Base-by-base conservation (phyloP, 2,113 vertebrate genomes). In the Ploceus nigricollis region DNA sequence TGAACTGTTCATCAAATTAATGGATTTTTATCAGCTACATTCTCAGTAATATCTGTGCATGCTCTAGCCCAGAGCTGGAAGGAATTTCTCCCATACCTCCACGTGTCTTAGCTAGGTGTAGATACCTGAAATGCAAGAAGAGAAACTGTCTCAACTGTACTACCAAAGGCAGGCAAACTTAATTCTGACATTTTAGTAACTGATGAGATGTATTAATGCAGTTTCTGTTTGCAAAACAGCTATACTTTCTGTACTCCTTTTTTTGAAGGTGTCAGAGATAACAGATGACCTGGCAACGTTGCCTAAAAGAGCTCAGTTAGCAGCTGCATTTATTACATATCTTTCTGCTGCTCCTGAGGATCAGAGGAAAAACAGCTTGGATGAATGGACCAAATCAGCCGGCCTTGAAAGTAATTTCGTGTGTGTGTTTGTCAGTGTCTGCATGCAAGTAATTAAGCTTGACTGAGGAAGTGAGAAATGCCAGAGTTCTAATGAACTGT, bases 281-380 rank as follows among this genome's bases (percentile, higher is more conserved):
- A 97, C 98, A 70, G 98, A 98, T 72, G 99, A 99, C 95, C 95
- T 99, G 96, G 98, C 98, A 60, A 99, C 98, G 0, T 97, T 99
- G 76, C 99, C 99, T 81, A 98, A 98, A 96, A 98, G 98, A 96
- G 98, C 99, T 85, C 98, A 99, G 81, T 97, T 99, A 44, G 98
- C 99, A 69, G 99, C 99, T 92, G 99, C 99, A 14, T 99, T 99
- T 97, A 99, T 99, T 96, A 99, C 99, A 0, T 99, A 99, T 85
- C 98, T 99, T 93, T 99, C 99, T 84, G 98, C 99, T 53, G 99
- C 99, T 77, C 97, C 99, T 7, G 99, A 99, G 85, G 98, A 98
- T 96, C 98, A 98, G 82, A 98, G 99, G 90, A 98, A 98, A 96
- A 96, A 71, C 87, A 99, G 98, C 93, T 97, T 99, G 90, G 98